These are phyloP conservation scores for Cataglyphis rosenhaueri DNA, from an alignment of 2,888 invertebrate genomes.

Conservation along the genomic window DNA sequence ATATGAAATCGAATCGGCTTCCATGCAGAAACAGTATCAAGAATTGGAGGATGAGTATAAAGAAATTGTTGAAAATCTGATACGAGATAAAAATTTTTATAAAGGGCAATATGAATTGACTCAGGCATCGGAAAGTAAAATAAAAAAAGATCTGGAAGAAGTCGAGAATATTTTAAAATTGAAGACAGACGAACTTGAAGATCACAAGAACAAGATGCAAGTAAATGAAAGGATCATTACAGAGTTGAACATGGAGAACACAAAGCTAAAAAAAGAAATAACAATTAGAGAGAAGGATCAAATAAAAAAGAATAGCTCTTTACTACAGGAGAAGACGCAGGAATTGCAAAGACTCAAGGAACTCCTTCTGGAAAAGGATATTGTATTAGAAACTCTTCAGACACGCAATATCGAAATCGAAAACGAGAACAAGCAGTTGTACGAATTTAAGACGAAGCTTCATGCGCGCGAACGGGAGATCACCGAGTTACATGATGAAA, in stretches of 20 bases:
- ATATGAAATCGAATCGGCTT: conserved; percentile 87
- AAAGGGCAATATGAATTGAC: conserved; percentile 87
- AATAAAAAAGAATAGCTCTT: conserved; percentile 87
- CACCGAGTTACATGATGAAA: conserved; percentile 74
- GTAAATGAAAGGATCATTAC: conserved; percentile 87
- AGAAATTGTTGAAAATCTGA: conserved; percentile 87
- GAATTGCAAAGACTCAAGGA: conserved; percentile 86
- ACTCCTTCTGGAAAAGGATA: conserved; percentile 81
- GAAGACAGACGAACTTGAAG: conserved; percentile 86
- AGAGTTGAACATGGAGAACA: conserved; percentile 87
- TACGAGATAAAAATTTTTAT: conserved; percentile 87
- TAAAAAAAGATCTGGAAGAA: conserved; percentile 87
- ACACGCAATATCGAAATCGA: conserved; percentile 80
- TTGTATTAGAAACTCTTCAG: conserved; percentile 78
- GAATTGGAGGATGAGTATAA: conserved; percentile 87
- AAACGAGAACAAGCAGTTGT: conserved; percentile 80
- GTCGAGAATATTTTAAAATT: conserved; percentile 85
- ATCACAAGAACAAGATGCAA: conserved; percentile 86
- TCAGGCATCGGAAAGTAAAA: conserved; percentile 86
- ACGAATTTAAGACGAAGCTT: conserved; percentile 86
- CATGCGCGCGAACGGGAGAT: conserved; percentile 76
- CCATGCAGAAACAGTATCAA: conserved; percentile 87
- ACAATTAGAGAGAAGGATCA: conserved; percentile 87
- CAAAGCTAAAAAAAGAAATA: conserved; percentile 86
- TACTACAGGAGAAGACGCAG: conserved; percentile 86